Percentiles rank a stretch among this genome's conserved stretches.
These are phyloP conservation scores for Nymphicus hollandicus DNA, from an alignment of 2,113 vertebrate species.

Conservation along the genomic window DNA sequence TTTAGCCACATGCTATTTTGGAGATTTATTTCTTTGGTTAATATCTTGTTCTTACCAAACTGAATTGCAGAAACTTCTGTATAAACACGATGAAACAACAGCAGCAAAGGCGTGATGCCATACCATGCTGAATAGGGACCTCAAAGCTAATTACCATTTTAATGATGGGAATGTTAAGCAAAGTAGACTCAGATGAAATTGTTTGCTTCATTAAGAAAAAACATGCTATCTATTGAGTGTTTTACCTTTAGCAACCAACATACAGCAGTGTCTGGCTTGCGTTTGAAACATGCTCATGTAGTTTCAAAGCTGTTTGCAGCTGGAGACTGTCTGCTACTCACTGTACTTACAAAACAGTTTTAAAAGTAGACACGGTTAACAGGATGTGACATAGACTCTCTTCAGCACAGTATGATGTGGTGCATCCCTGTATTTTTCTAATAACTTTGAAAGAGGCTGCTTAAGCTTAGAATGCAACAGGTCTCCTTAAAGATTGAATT, in stretches of 20 bases:
- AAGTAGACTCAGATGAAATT: conserved; percentile 17
- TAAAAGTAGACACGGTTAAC: conserved; percentile 41
- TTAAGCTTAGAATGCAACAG: background rate
- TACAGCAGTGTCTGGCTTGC: background rate
- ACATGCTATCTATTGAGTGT: background rate
- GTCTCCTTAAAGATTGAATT: background rate
- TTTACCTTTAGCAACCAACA: conserved; percentile 36
- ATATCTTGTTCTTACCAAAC: background rate
- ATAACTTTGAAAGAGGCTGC: background rate
- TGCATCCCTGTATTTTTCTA: background rate
- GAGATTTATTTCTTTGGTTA: background rate
- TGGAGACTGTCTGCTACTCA: conserved; percentile 45
- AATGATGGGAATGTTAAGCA: conserved; percentile 24
- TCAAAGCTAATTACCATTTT: conserved; percentile 14
- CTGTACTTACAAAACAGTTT: conserved; percentile 68
- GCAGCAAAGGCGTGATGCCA: conserved; percentile 25
- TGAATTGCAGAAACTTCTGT: background rate
- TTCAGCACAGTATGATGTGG: conserved; percentile 11
- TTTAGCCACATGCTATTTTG: background rate
- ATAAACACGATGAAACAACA: conserved; percentile 2
- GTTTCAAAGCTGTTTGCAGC: conserved; percentile 56
- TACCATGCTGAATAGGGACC: conserved; percentile 24
- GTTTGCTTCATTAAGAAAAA: conserved; percentile 38
- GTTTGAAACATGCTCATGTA: background rate
- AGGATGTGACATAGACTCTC: conserved; percentile 55